phyloP scores from a whole-genome alignment of 2,113 vertebrate genomes.

The Abramis brama region DNA sequence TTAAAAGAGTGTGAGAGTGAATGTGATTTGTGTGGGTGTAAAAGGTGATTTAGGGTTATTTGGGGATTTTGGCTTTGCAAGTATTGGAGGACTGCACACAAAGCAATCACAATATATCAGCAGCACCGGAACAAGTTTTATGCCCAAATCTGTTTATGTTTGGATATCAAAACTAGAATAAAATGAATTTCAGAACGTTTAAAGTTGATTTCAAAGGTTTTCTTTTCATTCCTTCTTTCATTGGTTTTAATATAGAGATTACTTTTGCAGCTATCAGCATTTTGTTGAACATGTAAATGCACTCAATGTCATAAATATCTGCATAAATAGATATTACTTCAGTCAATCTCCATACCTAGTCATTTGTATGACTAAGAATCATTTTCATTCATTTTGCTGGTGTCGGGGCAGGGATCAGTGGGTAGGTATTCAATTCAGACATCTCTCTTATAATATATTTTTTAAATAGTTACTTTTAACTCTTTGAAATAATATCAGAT shows the following conservation, averaged over 20 bases:
- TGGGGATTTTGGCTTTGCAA: not conserved
- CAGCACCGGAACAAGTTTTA: not conserved
- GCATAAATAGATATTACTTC: not conserved
- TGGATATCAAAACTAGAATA: not conserved
- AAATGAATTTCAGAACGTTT: not conserved
- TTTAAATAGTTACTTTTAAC: not conserved
- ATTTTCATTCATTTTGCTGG: not conserved
- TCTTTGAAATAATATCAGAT: not conserved
- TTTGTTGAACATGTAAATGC: not conserved
- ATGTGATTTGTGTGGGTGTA: conserved; percentile 24
- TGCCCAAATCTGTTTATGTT: not conserved
- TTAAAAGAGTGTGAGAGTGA: conserved; percentile 7
- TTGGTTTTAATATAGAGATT: not conserved
- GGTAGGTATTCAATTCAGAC: not conserved
- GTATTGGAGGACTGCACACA: not conserved
- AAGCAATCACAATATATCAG: not conserved
- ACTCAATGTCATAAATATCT: too few species aligned
- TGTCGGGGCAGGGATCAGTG: not conserved
- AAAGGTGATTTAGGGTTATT: not conserved
- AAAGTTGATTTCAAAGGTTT: not conserved
- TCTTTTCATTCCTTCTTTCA: not conserved
- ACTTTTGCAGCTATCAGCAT: not conserved
- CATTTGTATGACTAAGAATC: not conserved
- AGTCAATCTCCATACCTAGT: not conserved
- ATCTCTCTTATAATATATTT: not conserved